Base-by-base conservation (phyloP, 2,113 vertebrate species). In the Alosa alosa region DNA sequence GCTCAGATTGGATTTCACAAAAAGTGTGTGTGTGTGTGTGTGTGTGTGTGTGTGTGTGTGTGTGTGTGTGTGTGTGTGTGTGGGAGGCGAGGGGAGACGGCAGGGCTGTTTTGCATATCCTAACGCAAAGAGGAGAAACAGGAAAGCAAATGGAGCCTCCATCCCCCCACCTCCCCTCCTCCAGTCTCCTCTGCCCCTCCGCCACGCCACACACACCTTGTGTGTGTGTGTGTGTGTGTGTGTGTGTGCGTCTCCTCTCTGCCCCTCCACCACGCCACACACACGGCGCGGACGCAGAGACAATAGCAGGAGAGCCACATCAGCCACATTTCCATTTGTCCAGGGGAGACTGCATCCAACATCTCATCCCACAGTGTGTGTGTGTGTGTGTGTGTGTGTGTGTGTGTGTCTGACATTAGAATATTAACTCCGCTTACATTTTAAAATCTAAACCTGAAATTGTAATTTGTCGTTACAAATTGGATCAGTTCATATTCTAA, bases 1-100 rank as follows among this genome's bases (percentile, higher is more conserved):
- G 94, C 96, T 94, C 94, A 95, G 96, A 97, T 96, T 97, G 95
- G 95, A 95, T 97, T 98, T 96, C 94, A 95, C 94, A 94, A 94
- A 93, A 95, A 95, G 96, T 95, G 95, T 96, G 95, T 94, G 41
- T 44, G 96, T 95, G 96, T 95, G 95, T 96, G 95, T 94, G 96
- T 95, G 96, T 95, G 95, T 96, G 95, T 94, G 96, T 95, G 96
- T 95, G 95, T 96, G 95, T 94, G 96, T 95, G 96, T 95, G 95
- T 96, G 95, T 94, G 96, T 95, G 96, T 95, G 95, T 96, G 95
- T 94, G 96, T 95, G 96, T 95, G 95, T 96, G 95, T 94, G 96
- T 95, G 83, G 83, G 88, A 84, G 95, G 95, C 92, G 89, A 93
- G 47, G 83, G 50, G 86, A 91, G 90, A 83, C 83, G 20, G 82